Base-by-base conservation (phyloP, 2,888 invertebrate genomes). In the Oxytorus armatus region DNA sequence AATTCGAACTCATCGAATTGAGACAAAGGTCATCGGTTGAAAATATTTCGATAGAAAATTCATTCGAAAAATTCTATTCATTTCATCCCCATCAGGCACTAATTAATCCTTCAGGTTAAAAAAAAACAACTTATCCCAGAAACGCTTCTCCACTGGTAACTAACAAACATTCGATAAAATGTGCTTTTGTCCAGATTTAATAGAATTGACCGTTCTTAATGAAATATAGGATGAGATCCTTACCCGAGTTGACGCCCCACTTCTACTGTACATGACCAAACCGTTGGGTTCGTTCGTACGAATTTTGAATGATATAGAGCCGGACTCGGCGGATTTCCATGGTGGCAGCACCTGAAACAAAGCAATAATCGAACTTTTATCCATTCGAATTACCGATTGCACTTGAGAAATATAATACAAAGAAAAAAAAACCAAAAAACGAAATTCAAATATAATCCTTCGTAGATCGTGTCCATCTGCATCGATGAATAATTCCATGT, bases 281-380 rank as follows among this genome's bases (percentile, higher is more conserved):
- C 99, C 99, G 89, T 98, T 97, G 5, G 97, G 96, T 92, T 99
- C 98, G 91, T 97, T 97, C 55, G 99, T 99, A 81, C 98, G 95
- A 90, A 99, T 97, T 93, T 98, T 98, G 93, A 98, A 97, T 51
- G 97, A 96, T 89, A 98, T 96, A 29, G 96, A 96, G 79, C 98
- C 98, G 25, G 96, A 95, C 89, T 96, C 96, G 89, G 97, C 96
- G 1, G 97, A 96, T 91, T 97, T 97, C 98, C 98, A 98, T 72
- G 96, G 96, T 51, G 98, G 98, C 87, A 98, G 93, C 68, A 96
- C 95, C 96, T 97, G 94, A 84, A 92, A 92, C 89, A 89, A 88
- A 63, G 3, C 69, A 69, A 80, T 39, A 16, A 29, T 18, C n/a
- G 29, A 74, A 74, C 47, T 70, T 66, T 81, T 57, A 81, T 51